phyloP scores from a whole-genome alignment of 2,888 invertebrate species.

The Hypsopygia costalis region DNA sequence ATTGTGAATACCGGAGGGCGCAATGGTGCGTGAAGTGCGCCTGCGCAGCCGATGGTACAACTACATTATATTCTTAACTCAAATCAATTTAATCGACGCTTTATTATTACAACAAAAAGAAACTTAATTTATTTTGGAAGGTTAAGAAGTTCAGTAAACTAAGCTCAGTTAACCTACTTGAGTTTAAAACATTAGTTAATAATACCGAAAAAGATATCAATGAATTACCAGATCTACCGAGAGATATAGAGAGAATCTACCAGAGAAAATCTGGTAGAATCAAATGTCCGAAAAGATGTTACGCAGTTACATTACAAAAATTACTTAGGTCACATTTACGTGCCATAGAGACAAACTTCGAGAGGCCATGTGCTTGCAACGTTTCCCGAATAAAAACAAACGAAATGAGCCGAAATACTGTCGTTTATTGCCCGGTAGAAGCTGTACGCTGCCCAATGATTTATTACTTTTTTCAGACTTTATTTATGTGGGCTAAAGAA shows the following conservation, averaged over 20 bases:
- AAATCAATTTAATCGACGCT: not conserved
- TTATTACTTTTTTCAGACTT: conserved; percentile 47
- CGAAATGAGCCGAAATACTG: conserved; percentile 32
- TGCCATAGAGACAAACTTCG: not conserved
- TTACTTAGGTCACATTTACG: not conserved
- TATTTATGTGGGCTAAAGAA: conserved; percentile 53
- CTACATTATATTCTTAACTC: conserved; percentile 10
- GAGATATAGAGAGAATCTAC: no score
- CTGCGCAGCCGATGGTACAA: conserved; percentile 15
- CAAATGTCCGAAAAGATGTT: no score
- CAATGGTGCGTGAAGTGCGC: conserved; percentile 29
- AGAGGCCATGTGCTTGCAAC: conserved; percentile 14
- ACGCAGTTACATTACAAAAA: no score
- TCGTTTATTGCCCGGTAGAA: conserved; percentile 41
- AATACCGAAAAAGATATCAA: no score
- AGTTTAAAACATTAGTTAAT: no score
- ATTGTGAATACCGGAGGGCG: conserved; percentile 17
- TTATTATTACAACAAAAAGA: no score
- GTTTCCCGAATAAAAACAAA: conserved; percentile 23
- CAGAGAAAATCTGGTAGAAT: no score
- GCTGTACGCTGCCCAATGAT: conserved; percentile 38
- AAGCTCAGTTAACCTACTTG: no score
- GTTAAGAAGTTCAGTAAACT: no score
- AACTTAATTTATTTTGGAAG: no score
- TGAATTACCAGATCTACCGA: no score